Evolutionary conservation across 2,888 invertebrate species (phyloP), one percentile per base, ranked within the genome.

Genomic region (Sinelater perroti): DNA sequence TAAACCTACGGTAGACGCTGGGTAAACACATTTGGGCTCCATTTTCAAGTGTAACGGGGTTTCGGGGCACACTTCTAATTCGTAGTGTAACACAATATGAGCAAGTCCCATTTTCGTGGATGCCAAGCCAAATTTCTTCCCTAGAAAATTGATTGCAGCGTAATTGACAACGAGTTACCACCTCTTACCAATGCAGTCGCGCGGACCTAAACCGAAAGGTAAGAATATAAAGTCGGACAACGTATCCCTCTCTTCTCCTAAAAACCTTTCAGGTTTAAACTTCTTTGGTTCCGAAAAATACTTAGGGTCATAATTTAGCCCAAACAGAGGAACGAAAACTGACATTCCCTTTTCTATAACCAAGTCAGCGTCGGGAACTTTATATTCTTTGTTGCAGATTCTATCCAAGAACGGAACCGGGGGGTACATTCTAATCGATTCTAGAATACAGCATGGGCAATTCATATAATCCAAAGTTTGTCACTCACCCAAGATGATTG

Each of bases 401-500:
- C 76, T 64, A 35, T 70, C 70, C 55, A 76, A 49, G 18, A 74
- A 69, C 2, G 74, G 68, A 1, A 75, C 65, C 4, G 75, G 74
- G 2, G 81, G 78, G 62, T 78, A 79, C 53, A 76, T 73, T 20
- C 81, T 65, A 14, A 81, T 66, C 0, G 78, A 77, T 72, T 81
- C 80, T 77, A 67, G 42, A 73, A 71, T n/a, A 20, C 18, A 2
- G n/a, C 21, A 7, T 72, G 70, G n/a, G n/a, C n/a, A n/a, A n/a
- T n/a, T n/a, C n/a, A n/a, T n/a, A n/a, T n/a, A n/a, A n/a, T n/a
- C n/a, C n/a, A n/a, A n/a, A n/a, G n/a, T n/a, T n/a, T n/a, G n/a
- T n/a, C n/a, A n/a, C 11, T 20, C 57, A 83, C 83, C 83, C 71
- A 79, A 80, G 62, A 83, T 79, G 10, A 83, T 83, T 80, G 80